These are phyloP conservation scores for Raillietiella orientalis DNA, from an alignment of 2,888 invertebrate genomes.

Conservation along the genomic window DNA sequence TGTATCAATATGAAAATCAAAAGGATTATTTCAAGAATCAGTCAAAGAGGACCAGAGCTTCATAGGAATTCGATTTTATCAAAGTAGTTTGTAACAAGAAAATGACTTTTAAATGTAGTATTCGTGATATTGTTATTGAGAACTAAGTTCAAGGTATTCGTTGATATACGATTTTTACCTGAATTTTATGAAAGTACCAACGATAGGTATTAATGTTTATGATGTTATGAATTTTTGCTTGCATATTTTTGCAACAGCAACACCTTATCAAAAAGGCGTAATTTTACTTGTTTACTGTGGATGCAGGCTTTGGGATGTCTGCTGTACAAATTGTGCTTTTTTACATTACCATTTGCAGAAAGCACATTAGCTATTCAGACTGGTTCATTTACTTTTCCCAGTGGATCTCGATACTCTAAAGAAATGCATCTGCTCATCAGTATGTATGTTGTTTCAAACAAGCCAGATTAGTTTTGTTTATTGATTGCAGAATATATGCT, in stretches of 20 bases:
- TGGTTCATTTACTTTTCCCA: constrained; percentile 53
- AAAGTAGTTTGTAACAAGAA: no score
- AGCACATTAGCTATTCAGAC: constrained; percentile 71
- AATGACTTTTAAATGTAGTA: no score
- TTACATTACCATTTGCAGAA: constrained; percentile 62
- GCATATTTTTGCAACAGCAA: constrained; percentile 4
- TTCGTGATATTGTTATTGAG: no score
- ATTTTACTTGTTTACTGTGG: not conserved
- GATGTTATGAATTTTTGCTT: constrained; percentile 3
- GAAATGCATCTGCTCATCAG: constrained; percentile 36
- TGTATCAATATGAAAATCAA: no score
- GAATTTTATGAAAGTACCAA: no score
- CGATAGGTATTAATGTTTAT: no score
- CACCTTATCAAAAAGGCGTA: not conserved
- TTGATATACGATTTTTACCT: no score
- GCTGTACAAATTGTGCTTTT: constrained; percentile 61
- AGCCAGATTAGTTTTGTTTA: constrained; percentile 2
- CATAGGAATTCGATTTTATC: no score
- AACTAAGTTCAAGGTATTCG: no score
- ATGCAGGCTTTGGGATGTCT: constrained; percentile 51
- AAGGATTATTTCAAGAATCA: no score
- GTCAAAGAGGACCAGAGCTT: no score
- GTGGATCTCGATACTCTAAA: constrained; percentile 34
- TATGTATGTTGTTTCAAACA: constrained; percentile 13
- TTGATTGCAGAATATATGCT: constrained; percentile 33